These are phyloP conservation scores for Ciconia boyciana DNA, from an alignment of 2,113 vertebrate genomes.

Conservation along the genomic window DNA sequence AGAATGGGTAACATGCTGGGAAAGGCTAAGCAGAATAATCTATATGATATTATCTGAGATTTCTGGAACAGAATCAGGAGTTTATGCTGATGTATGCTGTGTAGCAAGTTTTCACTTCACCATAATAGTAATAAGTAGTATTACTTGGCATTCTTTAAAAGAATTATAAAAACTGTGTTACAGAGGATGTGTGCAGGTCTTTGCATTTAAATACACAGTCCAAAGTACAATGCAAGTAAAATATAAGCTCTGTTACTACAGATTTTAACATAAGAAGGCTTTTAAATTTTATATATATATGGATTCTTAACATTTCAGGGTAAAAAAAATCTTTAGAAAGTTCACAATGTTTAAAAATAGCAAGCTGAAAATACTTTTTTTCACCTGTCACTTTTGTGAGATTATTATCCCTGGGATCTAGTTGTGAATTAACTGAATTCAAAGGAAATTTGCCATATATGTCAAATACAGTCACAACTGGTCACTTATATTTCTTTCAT, in stretches of 20 bases:
- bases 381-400: neutral
- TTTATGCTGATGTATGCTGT: neutral
- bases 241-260: neutral
- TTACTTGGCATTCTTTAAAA: neutral
- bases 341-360: neutral
- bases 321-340: neutral
- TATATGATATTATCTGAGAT: neutral
- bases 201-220: neutral
- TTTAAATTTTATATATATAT: neutral
- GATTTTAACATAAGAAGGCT: neutral
- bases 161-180: neutral
- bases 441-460: neutral
- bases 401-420: neutral
- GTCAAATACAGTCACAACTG: neutral
- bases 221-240: neutral
- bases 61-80: neutral
- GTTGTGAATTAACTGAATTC: neutral
- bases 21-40: slow-evolving; percentile 34
- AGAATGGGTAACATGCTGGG: neutral
- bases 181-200: neutral
- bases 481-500: neutral
- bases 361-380: neutral
- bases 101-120: neutral
- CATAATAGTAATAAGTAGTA: neutral
- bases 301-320: neutral